Evolutionary conservation across 1,140 invertebrate species (phyloP).

Genomic region (Monomorium pharaonis): DNA sequence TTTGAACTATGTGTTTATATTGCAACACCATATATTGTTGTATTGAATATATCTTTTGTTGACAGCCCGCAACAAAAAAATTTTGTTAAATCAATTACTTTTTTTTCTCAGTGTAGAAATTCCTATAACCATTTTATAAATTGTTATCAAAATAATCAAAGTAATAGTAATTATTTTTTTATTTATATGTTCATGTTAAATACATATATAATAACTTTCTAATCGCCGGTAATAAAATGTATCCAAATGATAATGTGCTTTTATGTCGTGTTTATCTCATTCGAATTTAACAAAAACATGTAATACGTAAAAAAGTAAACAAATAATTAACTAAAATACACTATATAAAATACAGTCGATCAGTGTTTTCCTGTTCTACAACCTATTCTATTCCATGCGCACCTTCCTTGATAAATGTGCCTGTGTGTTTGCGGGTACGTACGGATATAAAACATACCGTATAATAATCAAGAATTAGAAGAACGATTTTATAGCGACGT

Average conservation of each 20-base stretch:
- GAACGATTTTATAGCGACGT: background rate
- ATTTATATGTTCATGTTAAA: background rate
- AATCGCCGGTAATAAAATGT: background rate
- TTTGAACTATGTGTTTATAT: too few relatives aligned
- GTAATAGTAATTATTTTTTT: background rate
- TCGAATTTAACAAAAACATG: background rate
- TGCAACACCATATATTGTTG: too few relatives aligned
- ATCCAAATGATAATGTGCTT: background rate
- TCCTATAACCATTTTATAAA: background rate
- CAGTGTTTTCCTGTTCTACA: background rate
- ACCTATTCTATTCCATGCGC: background rate
- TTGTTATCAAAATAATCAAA: background rate
- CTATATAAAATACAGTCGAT: background rate
- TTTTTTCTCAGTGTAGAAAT: too few relatives aligned
- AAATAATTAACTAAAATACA: background rate
- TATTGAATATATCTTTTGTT: too few relatives aligned
- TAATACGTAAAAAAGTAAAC: background rate
- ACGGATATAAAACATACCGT: background rate
- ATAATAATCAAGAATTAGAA: conserved; percentile 21
- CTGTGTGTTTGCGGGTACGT: background rate
- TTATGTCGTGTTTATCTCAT: background rate
- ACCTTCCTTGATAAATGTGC: background rate
- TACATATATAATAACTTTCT: background rate
- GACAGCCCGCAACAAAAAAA: too few relatives aligned
- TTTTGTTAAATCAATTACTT: too few relatives aligned